Evolutionary conservation across 1,140 invertebrate genomes (phyloP).

Genomic region (Caerostris extrusa): DNA sequence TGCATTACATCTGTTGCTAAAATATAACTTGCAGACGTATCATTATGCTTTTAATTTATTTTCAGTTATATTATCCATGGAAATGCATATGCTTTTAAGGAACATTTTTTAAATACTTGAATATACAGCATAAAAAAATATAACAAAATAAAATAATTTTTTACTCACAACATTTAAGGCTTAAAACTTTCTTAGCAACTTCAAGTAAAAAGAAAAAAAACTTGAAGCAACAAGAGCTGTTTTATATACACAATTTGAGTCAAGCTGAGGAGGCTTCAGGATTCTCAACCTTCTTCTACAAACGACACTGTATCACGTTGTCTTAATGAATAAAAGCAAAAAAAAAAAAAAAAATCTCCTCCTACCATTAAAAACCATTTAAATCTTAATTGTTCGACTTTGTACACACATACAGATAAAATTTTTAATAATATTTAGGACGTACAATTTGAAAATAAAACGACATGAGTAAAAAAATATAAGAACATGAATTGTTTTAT

Average conservation of each 20-base stretch:
- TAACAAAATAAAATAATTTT: not conserved
- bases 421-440: too few relatives aligned
- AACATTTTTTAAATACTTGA: too few relatives aligned
- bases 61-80: too few relatives aligned
- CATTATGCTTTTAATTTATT: too few relatives aligned
- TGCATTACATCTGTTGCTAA: too few relatives aligned
- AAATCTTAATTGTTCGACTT: conserved; percentile 33
- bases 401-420: too few relatives aligned
- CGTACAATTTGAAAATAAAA: too few relatives aligned
- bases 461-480: too few relatives aligned
- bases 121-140: too few relatives aligned
- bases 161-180: not conserved
- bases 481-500: too few relatives aligned
- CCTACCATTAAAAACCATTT: conserved; percentile 41
- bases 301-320: not conserved
- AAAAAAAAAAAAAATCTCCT: not conserved
- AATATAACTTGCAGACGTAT: too few relatives aligned
- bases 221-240: not conserved
- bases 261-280: not conserved
- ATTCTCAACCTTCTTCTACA: not conserved
- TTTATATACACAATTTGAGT: not conserved
- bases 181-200: not conserved
- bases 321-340: not conserved
- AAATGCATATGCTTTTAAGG: too few relatives aligned
- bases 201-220: not conserved